These are phyloP conservation scores for Podarcis muralis DNA, from an alignment of 2,113 vertebrate genomes.

Conservation along the genomic window DNA sequence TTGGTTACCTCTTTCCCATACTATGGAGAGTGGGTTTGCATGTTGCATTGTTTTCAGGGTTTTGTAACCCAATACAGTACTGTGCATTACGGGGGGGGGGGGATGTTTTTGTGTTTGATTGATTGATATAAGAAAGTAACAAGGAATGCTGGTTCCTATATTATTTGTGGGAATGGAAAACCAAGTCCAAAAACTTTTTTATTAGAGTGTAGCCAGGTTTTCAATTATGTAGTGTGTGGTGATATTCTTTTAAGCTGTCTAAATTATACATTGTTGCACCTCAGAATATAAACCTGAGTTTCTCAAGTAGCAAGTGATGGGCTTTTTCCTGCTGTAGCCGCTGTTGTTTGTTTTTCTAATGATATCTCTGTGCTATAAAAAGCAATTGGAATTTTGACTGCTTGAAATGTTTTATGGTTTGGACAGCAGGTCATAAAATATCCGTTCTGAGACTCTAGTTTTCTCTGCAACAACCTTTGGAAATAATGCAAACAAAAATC, in stretches of 20 bases:
- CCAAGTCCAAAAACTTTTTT: fast-evolving
- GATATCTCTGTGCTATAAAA: neutral
- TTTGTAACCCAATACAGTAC: neutral
- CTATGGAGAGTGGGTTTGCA: neutral
- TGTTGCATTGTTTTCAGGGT: neutral
- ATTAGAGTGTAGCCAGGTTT: neutral
- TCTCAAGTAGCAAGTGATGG: neutral
- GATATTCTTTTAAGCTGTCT: neutral
- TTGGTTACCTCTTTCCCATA: neutral
- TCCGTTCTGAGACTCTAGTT: neutral
- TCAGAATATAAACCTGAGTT: neutral
- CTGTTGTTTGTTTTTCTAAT: slow-evolving; percentile 4
- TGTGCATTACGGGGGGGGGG: neutral
- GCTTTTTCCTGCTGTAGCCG: neutral
- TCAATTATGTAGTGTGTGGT: neutral
- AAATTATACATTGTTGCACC: neutral
- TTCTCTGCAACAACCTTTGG: neutral
- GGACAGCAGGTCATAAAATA: neutral
- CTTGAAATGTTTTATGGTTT: slow-evolving; percentile 1
- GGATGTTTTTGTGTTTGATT: no score
- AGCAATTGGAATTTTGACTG: neutral
- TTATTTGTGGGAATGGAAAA: fast-evolving
- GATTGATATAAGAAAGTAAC: no score
- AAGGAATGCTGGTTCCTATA: neutral
- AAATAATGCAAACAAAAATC: neutral